phyloP scores from a whole-genome alignment of 2,113 vertebrate genomes.

The Trichomycterus rosablanca region DNA sequence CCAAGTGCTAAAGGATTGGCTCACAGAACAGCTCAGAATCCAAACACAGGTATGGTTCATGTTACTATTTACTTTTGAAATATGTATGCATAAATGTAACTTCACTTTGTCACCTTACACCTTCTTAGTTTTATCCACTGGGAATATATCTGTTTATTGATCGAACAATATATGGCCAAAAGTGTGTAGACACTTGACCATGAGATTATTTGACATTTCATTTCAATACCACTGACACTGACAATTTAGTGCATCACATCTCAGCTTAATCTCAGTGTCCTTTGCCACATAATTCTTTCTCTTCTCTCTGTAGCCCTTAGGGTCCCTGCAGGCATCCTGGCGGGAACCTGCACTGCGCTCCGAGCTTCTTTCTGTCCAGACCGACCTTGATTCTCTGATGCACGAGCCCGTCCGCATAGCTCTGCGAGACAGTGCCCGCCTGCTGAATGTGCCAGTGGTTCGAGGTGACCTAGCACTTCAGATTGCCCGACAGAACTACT shows the following conservation, averaged over 20 bases:
- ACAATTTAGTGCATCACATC: too few relatives aligned
- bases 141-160: too few relatives aligned
- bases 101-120: too few relatives aligned
- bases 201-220: too few relatives aligned
- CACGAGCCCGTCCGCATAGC: slow-evolving; percentile 66
- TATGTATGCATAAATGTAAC: too few relatives aligned
- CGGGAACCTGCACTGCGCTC: slow-evolving; percentile 64
- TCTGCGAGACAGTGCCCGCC: slow-evolving; percentile 72
- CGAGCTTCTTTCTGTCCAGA: slow-evolving; percentile 70
- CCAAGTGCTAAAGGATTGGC: slow-evolving; percentile 68
- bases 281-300: too few relatives aligned
- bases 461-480: slow-evolving; percentile 74
- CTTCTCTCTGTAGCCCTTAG: slow-evolving; percentile 51
- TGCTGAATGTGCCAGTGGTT: slow-evolving; percentile 74
- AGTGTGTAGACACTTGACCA: too few relatives aligned
- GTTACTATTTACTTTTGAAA: too few relatives aligned
- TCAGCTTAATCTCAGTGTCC: too few relatives aligned
- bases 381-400: slow-evolving; percentile 69
- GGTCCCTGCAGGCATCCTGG: slow-evolving; percentile 50
- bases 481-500: slow-evolving; percentile 74
- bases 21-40: slow-evolving; percentile 62
- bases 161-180: too few relatives aligned
- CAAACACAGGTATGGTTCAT: slow-evolving; percentile 59
- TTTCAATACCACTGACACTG: too few relatives aligned
- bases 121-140: too few relatives aligned